phyloP scores from a whole-genome alignment of 2,113 vertebrate species.

The Galeopterus variegatus region DNA sequence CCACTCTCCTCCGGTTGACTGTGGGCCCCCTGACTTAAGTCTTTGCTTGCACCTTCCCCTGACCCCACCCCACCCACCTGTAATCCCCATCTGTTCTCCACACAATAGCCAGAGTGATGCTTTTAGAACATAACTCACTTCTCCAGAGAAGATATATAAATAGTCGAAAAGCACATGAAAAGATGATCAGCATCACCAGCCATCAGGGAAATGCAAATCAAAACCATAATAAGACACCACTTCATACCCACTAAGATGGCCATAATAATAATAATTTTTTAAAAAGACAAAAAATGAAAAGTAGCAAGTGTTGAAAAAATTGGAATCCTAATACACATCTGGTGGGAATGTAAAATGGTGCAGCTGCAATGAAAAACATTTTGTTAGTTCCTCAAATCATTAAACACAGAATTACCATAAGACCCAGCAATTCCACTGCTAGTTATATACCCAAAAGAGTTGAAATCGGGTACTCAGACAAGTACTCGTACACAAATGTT shows the following conservation, averaged over 20 bases:
- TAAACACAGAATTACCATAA: background rate
- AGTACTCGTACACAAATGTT: rapidly evolving
- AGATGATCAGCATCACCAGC: background rate
- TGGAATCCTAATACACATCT: rapidly evolving
- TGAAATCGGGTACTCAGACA: background rate
- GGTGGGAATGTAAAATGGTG: background rate
- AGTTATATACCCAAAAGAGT: rapidly evolving
- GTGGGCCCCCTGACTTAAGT: background rate
- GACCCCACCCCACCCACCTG: background rate
- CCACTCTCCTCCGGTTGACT: background rate
- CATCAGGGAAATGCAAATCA: background rate
- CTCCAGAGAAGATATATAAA: background rate
- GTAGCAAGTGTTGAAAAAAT: background rate
- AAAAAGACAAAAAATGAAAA: background rate
- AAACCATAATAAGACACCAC: background rate
- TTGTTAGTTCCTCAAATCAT: background rate
- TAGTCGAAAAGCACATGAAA: background rate
- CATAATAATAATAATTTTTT: no score
- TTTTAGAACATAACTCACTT: background rate
- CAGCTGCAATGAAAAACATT: no score
- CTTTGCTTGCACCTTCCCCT: background rate
- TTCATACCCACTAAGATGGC: background rate
- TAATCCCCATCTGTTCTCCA: no score
- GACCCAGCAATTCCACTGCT: no score
- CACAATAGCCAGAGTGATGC: background rate